phyloP scores from a whole-genome alignment of 2,888 invertebrate genomes.

The Lepeophtheirus nordmannii region DNA sequence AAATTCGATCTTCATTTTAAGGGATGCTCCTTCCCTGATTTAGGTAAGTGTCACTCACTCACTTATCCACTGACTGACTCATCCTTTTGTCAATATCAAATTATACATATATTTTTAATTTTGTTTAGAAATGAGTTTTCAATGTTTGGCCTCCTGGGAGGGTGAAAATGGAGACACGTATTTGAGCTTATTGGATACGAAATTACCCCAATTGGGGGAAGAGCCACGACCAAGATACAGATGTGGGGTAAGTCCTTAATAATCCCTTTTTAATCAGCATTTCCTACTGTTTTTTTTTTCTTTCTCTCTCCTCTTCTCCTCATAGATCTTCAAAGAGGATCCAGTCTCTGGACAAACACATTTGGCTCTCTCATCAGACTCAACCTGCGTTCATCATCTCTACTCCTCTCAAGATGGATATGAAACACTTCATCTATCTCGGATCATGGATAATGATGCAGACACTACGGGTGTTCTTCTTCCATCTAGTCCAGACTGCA shows the following conservation, averaged over 20 bases:
- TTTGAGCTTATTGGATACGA: slow-evolving; percentile 43
- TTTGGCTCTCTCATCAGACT: slow-evolving; percentile 47
- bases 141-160: slow-evolving; percentile 49
- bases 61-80: background rate
- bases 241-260: slow-evolving; percentile 42
- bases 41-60: slow-evolving; percentile 35
- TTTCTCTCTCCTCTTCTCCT: no score
- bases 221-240: slow-evolving; percentile 40
- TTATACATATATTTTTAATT: slow-evolving; percentile 16
- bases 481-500: slow-evolving; percentile 31
- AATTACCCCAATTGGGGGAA: slow-evolving; percentile 29
- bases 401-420: slow-evolving; percentile 42
- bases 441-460: slow-evolving; percentile 34
- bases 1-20: slow-evolving; percentile 42
- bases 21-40: slow-evolving; percentile 42
- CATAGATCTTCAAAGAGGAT: slow-evolving; percentile 41
- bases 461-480: slow-evolving; percentile 28
- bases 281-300: slow-evolving; percentile 6
- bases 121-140: slow-evolving; percentile 42
- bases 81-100: background rate
- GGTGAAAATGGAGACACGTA: slow-evolving; percentile 43
- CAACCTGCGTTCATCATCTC: slow-evolving; percentile 45
- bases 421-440: slow-evolving; percentile 42
- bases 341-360: slow-evolving; percentile 40
- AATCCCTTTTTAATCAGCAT: background rate